These are phyloP conservation scores for Neuroscelio doddi DNA, from an alignment of 2,888 invertebrate species.

Conservation along the genomic window DNA sequence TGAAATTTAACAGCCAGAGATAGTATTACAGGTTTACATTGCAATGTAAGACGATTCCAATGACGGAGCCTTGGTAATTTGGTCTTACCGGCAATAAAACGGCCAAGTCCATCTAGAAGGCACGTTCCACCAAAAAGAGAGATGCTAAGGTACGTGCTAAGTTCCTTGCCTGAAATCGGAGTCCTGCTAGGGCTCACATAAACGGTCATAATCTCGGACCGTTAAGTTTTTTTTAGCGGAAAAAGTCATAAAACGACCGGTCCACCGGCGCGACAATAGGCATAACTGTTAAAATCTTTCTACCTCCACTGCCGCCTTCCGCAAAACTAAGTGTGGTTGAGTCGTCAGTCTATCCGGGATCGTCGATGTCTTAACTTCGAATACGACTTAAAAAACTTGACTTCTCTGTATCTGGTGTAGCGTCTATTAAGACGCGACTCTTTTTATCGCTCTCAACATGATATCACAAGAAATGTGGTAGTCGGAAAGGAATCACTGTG, in stretches of 20 bases:
- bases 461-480: too few relatives aligned
- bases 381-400: too few relatives aligned
- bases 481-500: too few relatives aligned
- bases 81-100: constrained; percentile 65
- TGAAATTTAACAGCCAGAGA: constrained; percentile 29
- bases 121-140: constrained; percentile 61
- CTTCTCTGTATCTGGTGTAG: too few relatives aligned
- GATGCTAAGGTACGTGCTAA: constrained; percentile 25
- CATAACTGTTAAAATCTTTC: constrained; percentile 58
- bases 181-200: constrained; percentile 35
- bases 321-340: constrained; percentile 7
- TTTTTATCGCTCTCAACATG: too few relatives aligned
- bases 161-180: constrained; percentile 43
- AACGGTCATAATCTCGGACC: constrained; percentile 52
- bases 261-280: constrained; percentile 61
- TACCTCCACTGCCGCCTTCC: constrained; percentile 38
- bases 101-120: constrained; percentile 60
- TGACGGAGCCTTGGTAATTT: constrained; percentile 57
- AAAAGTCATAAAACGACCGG: constrained; percentile 62
- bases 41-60: constrained; percentile 34
- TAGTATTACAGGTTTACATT: constrained; percentile 37
- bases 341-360: constrained; percentile 51
- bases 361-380: constrained; percentile 46
- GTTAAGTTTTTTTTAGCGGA: constrained; percentile 59
- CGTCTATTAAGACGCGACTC: too few relatives aligned